These are phyloP conservation scores for Spea bombifrons DNA, from an alignment of 2,113 vertebrate species.

Conservation along the genomic window DNA sequence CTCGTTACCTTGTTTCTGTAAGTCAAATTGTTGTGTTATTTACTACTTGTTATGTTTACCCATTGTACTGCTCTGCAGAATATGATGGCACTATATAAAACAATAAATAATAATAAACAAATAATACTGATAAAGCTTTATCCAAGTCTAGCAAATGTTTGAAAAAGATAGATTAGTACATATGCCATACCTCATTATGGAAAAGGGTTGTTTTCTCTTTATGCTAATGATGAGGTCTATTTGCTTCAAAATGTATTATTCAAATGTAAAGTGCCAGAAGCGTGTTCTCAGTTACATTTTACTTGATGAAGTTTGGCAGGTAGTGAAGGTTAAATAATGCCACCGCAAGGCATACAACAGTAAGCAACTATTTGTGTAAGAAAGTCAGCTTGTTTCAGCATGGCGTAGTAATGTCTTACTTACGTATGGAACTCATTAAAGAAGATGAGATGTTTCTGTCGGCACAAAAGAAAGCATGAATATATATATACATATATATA, in stretches of 20 bases:
- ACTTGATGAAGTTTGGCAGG: slow-evolving; percentile 29
- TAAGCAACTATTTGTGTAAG: slow-evolving; percentile 19
- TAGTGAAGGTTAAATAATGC: slow-evolving; percentile 13
- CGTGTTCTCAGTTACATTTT: slow-evolving; percentile 42
- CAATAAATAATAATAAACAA: too few species aligned
- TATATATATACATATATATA: not conserved
- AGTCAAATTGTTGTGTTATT: too few species aligned
- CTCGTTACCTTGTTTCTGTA: too few species aligned
- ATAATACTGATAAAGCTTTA: too few species aligned
- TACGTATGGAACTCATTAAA: slow-evolving; percentile 20
- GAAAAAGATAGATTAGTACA: too few species aligned
- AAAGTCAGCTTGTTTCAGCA: slow-evolving; percentile 28
- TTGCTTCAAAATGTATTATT: slow-evolving; percentile 29
- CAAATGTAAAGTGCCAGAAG: slow-evolving; percentile 26
- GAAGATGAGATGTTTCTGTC: slow-evolving; percentile 20
- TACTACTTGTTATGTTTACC: too few species aligned
- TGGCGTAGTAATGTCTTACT: slow-evolving; percentile 21
- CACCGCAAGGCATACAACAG: slow-evolving; percentile 10
- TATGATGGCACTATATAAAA: too few species aligned
- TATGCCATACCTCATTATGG: not conserved
- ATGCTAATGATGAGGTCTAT: slow-evolving; percentile 16
- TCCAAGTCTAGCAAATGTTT: too few species aligned
- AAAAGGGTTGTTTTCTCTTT: slow-evolving; percentile 11
- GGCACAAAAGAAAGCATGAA: slow-evolving; percentile 11
- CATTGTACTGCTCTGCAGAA: too few species aligned